Conservation (phyloP, 2,888 invertebrate species). For the Rhopalosiphum nymphaeae region DNA sequence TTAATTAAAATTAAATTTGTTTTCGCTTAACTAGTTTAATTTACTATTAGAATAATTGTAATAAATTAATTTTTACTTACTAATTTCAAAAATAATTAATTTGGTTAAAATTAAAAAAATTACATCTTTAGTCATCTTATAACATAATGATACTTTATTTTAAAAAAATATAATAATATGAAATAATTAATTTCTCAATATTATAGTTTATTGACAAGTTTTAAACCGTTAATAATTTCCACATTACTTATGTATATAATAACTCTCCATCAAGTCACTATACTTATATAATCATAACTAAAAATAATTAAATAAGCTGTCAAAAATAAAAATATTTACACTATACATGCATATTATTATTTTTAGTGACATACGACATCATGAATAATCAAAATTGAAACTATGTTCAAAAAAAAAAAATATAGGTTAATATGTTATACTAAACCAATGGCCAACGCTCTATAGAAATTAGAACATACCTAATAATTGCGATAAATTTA, state of each 20-base stretch:
- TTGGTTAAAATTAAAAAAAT: not conserved
- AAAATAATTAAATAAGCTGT: not conserved
- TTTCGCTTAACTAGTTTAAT: not conserved
- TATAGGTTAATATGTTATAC: not conserved
- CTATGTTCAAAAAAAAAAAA: not conserved
- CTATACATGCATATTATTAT: not conserved
- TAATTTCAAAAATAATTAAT: not conserved
- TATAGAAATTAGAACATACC: not conserved
- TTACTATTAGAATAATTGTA: too few species aligned
- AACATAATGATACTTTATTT: not conserved
- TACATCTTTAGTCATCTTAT: not conserved
- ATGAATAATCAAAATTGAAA: not conserved
- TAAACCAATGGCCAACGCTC: not conserved
- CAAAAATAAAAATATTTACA: not conserved
- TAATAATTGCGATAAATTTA: not conserved
- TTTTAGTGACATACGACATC: not conserved
- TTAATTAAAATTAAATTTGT: not conserved
- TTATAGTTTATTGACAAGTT: slow-evolving; percentile 10
- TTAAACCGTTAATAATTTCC: slow-evolving; percentile 33
- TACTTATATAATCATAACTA: slow-evolving; percentile 19
- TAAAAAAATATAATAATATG: not conserved
- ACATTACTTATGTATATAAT: not conserved
- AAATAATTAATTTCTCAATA: not conserved
- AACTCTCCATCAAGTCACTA: too few species aligned
- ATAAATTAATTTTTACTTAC: not conserved